Conservation (phyloP, 2,113 vertebrate species). For the Pterocles orientalis region DNA sequence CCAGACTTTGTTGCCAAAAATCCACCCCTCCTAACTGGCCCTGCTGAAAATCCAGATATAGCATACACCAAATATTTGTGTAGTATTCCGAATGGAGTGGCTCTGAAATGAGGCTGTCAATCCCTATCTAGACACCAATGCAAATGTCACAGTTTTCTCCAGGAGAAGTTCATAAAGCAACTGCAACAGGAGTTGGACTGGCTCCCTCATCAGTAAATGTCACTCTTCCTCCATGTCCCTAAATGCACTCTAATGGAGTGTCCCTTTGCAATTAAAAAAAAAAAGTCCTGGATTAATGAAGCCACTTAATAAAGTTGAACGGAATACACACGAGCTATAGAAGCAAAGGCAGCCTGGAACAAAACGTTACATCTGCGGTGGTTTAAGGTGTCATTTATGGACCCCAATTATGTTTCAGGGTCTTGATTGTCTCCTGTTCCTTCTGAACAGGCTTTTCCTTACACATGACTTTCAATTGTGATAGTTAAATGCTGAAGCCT, state of each 20-base stretch:
- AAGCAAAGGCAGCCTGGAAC: background rate
- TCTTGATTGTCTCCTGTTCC: background rate
- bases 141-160: background rate
- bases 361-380: background rate
- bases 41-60: background rate
- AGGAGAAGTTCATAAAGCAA: background rate
- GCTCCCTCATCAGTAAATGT: background rate
- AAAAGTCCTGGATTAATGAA: background rate
- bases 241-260: background rate
- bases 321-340: background rate
- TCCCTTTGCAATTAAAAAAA: background rate
- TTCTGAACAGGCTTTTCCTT: background rate
- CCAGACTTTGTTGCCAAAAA: background rate
- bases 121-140: background rate
- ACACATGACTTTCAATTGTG: background rate
- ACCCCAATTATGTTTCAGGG: background rate
- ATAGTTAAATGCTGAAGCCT: background rate
- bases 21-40: background rate
- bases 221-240: background rate
- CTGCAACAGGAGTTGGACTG: background rate
- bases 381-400: background rate
- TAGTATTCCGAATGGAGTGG: background rate
- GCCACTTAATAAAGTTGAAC: background rate
- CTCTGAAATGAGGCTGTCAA: background rate
- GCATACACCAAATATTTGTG: fast-evolving